Evolutionary conservation across 2,888 invertebrate genomes (phyloP).

Genomic region (Anoplius nigerrimus): DNA sequence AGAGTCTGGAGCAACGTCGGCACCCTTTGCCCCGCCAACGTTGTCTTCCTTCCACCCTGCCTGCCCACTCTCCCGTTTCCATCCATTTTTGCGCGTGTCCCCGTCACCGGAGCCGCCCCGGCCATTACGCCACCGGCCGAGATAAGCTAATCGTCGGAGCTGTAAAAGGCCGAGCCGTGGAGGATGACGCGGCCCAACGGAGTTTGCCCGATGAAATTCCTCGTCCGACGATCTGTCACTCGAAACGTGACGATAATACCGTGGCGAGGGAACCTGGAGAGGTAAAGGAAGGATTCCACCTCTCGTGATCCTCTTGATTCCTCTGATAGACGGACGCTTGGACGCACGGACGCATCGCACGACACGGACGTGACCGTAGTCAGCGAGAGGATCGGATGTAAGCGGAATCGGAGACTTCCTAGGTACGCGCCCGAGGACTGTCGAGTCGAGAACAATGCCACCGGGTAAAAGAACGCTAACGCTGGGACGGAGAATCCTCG

Average conservation of each 20-base stretch:
- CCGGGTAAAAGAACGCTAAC: not conserved
- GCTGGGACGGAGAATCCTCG: no score
- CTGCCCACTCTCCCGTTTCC: no score
- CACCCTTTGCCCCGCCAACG: not conserved
- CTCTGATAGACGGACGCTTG: no score
- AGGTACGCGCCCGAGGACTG: not conserved
- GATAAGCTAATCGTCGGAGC: slow-evolving; percentile 63
- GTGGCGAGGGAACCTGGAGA: no score
- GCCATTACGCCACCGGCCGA: slow-evolving; percentile 45
- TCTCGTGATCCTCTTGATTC: no score
- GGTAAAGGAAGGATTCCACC: no score
- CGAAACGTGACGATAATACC: slow-evolving; percentile 26
- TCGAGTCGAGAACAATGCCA: not conserved
- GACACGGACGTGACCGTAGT: no score
- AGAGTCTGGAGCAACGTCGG: not conserved
- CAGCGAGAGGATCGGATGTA: no score
- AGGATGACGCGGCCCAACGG: slow-evolving; percentile 48
- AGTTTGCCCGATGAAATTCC: slow-evolving; percentile 44
- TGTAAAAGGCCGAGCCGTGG: slow-evolving; percentile 56
- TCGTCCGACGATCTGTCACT: slow-evolving; percentile 27
- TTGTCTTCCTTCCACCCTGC: slow-evolving; percentile 8
- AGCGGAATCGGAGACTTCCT: not conserved
- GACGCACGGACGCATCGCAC: no score
- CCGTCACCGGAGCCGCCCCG: not conserved
- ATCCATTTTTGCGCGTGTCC: no score